Evolutionary conservation across 2,888 invertebrate species (phyloP).

Genomic region (Opisthograptis luteolata): DNA sequence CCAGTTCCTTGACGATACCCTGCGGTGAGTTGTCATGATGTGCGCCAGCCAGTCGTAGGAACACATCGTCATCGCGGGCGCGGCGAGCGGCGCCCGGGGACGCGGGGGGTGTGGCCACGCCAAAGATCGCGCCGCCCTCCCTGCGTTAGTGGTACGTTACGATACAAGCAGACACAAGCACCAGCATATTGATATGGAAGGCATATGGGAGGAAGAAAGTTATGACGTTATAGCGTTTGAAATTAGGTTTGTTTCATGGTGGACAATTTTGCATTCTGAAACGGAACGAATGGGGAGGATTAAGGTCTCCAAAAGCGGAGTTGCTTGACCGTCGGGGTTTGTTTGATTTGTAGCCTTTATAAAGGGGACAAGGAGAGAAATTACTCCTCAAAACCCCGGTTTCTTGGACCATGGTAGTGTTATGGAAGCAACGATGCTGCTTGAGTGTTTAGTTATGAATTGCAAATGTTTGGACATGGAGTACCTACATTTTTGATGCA

Average conservation of each 20-base stretch:
- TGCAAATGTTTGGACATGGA: neutral
- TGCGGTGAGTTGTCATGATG: slow-evolving; percentile 69
- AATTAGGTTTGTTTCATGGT: neutral
- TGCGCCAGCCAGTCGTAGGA: slow-evolving; percentile 88
- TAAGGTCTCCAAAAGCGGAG: too few relatives aligned
- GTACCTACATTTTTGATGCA: neutral
- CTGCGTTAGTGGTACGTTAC: slow-evolving; percentile 49
- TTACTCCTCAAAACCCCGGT: too few relatives aligned
- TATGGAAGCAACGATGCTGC: slow-evolving; percentile 7
- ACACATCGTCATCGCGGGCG: slow-evolving; percentile 89
- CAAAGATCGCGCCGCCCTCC: slow-evolving; percentile 47
- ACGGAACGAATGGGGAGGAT: too few relatives aligned
- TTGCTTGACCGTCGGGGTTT: too few relatives aligned
- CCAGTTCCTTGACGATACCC: slow-evolving; percentile 81
- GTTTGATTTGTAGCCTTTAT: too few relatives aligned
- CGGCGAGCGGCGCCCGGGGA: slow-evolving; percentile 84
- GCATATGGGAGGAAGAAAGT: neutral
- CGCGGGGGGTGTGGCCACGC: slow-evolving; percentile 80
- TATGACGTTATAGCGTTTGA: neutral
- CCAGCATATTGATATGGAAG: slow-evolving; percentile 5
- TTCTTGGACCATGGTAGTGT: neutral
- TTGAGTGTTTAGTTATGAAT: slow-evolving; percentile 12
- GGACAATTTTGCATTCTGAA: too few relatives aligned
- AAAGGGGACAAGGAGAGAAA: neutral
- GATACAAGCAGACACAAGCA: slow-evolving; percentile 30